Evolutionary conservation across 2,888 invertebrate species (phyloP), one percentile per base, ranked within the genome.

Genomic region (Limenitis camilla): DNA sequence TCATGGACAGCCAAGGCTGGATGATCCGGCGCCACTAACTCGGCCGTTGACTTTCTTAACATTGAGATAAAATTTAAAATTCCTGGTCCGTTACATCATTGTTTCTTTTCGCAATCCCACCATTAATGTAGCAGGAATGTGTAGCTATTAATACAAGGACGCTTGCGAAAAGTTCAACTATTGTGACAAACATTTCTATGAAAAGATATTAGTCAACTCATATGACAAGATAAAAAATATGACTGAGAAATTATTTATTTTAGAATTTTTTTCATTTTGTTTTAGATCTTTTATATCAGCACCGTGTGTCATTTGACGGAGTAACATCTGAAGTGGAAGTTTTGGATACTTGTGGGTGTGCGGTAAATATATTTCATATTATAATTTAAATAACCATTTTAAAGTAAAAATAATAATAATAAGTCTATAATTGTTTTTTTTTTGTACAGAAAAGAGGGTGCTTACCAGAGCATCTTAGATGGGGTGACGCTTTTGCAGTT

Each of bases 401-500:
- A 6, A 30, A 11, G 8, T 7, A 7, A 32, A 9, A 11, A 46
- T 9, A 10, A 28, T 49, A 6, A 19, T 42, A 9, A 52, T 39
- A 56, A 58, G 55, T 62, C 49, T 48, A 38, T 44, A 31, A 31
- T 33, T 19, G 38, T 52, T 50, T 52, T 46, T 35, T 45, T 19
- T 69, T 59, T 89, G 81, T 64, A 74, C 55, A 92, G 93, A 91
- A 91, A 81, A 91, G 91, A 64, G 93, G 93, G 47, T 93, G 93
- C 68, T 78, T 93, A 48, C 91, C 92, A 62, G 93, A 93, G 67
- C 93, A 94, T 74, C 89, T 93, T 58, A 89, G 93, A 66, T 94
- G 94, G 94, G 94, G 94, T 30, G 94, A 94, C 69, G 94, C 94
- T 0, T 94, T 94, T 74, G 92, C 94, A 31, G 90, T 94, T 60